Evolutionary conservation across 2,113 vertebrate species (phyloP).

Genomic region (Python bivittatus): DNA sequence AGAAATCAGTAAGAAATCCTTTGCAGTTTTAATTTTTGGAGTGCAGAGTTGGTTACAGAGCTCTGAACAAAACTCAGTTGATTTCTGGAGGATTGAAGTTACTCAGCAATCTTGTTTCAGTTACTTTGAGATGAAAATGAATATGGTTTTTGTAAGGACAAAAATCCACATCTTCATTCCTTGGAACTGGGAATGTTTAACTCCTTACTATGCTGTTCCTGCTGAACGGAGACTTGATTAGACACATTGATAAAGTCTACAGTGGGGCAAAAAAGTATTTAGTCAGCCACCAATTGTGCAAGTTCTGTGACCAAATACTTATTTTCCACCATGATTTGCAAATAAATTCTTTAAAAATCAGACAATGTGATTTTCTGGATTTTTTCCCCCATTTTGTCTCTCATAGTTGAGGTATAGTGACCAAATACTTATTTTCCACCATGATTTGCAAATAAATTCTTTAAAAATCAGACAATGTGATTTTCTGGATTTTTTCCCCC

Average conservation of each 20-base stretch:
- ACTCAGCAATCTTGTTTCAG: constrained; percentile 26
- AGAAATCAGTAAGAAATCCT: background rate
- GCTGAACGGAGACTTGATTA: constrained; percentile 7
- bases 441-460: too few relatives aligned
- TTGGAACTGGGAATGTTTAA: background rate
- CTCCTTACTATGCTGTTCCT: background rate
- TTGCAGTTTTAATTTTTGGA: background rate
- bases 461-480: too few relatives aligned
- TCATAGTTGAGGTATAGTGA: too few relatives aligned
- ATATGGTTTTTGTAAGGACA: constrained; percentile 34
- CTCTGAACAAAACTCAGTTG: constrained; percentile 9
- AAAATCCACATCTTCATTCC: constrained; percentile 40
- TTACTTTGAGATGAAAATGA: constrained; percentile 23
- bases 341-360: too few relatives aligned
- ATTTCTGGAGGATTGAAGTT: constrained; percentile 25
- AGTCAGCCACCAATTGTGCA: too few relatives aligned
- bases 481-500: too few relatives aligned
- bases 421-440: too few relatives aligned
- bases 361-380: too few relatives aligned
- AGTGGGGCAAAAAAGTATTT: too few relatives aligned
- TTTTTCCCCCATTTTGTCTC: too few relatives aligned
- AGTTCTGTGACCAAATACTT: too few relatives aligned
- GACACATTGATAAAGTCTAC: background rate
- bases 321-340: too few relatives aligned
- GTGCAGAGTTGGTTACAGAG: background rate